Evolutionary conservation across 23 tunicate genomes (phyloP).

Genomic region (Ascidia mentula): DNA sequence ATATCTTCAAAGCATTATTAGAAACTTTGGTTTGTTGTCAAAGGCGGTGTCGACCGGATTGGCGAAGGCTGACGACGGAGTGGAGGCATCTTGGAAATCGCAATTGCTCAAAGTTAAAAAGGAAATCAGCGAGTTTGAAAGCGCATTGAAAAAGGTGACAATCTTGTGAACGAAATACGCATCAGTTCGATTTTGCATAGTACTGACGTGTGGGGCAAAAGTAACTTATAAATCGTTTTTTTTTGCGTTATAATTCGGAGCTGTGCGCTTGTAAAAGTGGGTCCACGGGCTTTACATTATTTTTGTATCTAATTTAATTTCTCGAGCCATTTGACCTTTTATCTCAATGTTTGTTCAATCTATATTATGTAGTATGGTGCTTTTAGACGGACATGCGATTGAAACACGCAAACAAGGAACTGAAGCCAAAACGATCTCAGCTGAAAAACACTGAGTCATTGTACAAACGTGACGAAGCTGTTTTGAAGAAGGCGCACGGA

Average conservation of each 20-base stretch:
- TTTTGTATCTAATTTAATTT: too few relatives aligned
- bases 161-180: too few relatives aligned
- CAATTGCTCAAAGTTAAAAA: slow-evolving; percentile 73
- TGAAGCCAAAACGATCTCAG: slow-evolving; percentile 61
- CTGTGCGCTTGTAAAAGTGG: too few relatives aligned
- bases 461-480: slow-evolving; percentile 71
- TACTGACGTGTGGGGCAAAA: too few relatives aligned
- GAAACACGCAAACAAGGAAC: slow-evolving; percentile 71
- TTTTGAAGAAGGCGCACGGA: slow-evolving; percentile 54
- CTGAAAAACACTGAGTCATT: slow-evolving; percentile 65
- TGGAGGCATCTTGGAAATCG: slow-evolving; percentile 87
- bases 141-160: slow-evolving; percentile 58
- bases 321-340: too few relatives aligned
- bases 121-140: slow-evolving; percentile 74
- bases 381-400: slow-evolving; percentile 60
- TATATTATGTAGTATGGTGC: too few relatives aligned
- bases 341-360: too few relatives aligned
- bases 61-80: slow-evolving; percentile 74
- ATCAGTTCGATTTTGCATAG: too few relatives aligned
- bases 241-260: too few relatives aligned
- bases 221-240: too few relatives aligned
- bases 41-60: slow-evolving; percentile 91
- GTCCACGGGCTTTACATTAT: too few relatives aligned
- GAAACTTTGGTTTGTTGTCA: too few relatives aligned
- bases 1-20: background rate